Conservation (phyloP, 2,888 invertebrate species). For the Catocala sponsa region DNA sequence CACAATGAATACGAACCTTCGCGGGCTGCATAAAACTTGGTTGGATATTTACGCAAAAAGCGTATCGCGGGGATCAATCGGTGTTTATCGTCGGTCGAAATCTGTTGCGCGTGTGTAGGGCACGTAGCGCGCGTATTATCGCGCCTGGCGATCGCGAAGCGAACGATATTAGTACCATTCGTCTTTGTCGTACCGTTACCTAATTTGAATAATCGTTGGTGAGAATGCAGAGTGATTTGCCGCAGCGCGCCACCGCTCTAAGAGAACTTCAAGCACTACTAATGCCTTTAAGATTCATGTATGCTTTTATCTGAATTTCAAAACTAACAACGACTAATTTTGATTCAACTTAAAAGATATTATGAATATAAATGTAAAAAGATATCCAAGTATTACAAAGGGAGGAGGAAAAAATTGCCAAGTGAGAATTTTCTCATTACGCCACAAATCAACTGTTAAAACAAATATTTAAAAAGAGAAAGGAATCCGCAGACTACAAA, state of each 20-base stretch:
- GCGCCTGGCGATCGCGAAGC: constrained; percentile 75
- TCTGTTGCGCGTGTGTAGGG: constrained; percentile 84
- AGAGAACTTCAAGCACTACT: constrained; percentile 47
- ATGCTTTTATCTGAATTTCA: constrained; percentile 35
- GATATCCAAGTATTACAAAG: constrained; percentile 65
- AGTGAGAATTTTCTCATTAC: constrained; percentile 85
- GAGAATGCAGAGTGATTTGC: constrained; percentile 84
- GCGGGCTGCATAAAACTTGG: constrained; percentile 73
- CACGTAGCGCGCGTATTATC: constrained; percentile 79
- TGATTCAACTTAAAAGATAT: constrained; percentile 37
- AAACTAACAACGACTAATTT: constrained; percentile 38
- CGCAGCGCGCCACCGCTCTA: constrained; percentile 64
- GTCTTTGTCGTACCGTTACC: constrained; percentile 87
- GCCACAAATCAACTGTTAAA: constrained; percentile 87
- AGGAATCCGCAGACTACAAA: constrained; percentile 84
- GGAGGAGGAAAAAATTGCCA: constrained; percentile 70
- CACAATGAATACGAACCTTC: constrained; percentile 64
- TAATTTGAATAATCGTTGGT: constrained; percentile 88
- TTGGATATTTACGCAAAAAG: constrained; percentile 85
- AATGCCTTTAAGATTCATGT: constrained; percentile 49
- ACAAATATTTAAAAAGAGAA: constrained; percentile 86
- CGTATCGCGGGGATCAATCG: constrained; percentile 85
- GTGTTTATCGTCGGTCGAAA: constrained; percentile 79
- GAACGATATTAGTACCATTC: constrained; percentile 86
- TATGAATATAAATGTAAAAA: constrained; percentile 55